Conservation (phyloP, 2,888 invertebrate species). For the Cynaeus angustus region DNA sequence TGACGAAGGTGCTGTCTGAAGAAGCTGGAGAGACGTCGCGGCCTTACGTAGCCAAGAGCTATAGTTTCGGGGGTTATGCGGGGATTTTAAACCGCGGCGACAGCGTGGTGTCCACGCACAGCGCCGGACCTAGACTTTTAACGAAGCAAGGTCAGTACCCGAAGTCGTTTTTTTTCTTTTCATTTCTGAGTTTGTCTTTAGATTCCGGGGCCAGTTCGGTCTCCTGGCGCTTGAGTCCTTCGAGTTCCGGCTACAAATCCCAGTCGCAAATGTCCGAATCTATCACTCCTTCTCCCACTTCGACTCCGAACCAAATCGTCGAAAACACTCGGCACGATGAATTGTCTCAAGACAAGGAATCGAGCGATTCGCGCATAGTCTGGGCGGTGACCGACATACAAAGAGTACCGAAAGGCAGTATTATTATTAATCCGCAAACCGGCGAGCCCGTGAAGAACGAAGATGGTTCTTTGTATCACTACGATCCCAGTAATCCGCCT, state of each 20-base stretch:
- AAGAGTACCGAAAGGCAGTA: conserved; percentile 89
- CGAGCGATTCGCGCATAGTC: conserved; percentile 73
- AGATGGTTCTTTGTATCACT: conserved; percentile 85
- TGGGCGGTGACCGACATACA: conserved; percentile 93
- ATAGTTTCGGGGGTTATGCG: conserved; percentile 90
- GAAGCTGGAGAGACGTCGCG: conserved; percentile 71
- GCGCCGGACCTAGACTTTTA: conserved; percentile 78
- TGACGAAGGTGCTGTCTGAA: conserved; percentile 76
- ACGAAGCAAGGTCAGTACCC: conserved; percentile 83
- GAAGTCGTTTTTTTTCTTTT: not conserved
- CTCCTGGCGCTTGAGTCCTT: conserved; percentile 82
- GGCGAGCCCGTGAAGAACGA: conserved; percentile 84
- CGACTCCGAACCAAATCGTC: conserved; percentile 67
- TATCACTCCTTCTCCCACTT: conserved; percentile 85
- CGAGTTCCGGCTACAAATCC: conserved; percentile 85
- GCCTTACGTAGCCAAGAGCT: conserved; percentile 84
- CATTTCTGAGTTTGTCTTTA: conserved; percentile 58
- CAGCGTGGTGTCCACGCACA: conserved; percentile 78
- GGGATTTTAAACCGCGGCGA: conserved; percentile 76
- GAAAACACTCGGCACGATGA: conserved; percentile 62
- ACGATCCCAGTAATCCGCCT: conserved; percentile 83
- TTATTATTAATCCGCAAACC: conserved; percentile 91
- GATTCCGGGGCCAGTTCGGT: conserved; percentile 77
- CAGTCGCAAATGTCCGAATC: conserved; percentile 84
- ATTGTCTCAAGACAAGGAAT: conserved; percentile 43